phyloP scores from a whole-genome alignment of 1,140 invertebrate genomes.

The Drosophila kepulauana region DNA sequence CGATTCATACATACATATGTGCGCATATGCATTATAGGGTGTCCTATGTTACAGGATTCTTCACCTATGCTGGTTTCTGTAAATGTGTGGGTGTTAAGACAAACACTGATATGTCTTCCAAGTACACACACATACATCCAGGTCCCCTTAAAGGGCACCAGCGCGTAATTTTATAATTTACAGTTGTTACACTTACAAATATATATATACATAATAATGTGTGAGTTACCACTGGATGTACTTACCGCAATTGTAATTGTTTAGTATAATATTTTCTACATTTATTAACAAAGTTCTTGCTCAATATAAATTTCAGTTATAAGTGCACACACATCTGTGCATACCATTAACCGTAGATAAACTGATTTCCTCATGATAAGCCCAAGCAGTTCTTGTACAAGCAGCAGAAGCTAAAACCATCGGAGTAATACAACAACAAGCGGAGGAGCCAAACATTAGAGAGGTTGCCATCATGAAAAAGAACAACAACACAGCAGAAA shows the following conservation, averaged over 20 bases:
- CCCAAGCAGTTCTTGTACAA: slow-evolving; percentile 72
- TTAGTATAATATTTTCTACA: background rate
- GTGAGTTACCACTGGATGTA: background rate
- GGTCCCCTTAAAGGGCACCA: no score
- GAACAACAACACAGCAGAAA: slow-evolving; percentile 41
- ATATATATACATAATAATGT: slow-evolving; percentile 2
- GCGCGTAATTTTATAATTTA: no score
- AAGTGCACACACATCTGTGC: slow-evolving; percentile 53
- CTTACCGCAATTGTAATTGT: slow-evolving; percentile 9
- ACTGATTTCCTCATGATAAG: slow-evolving; percentile 78
- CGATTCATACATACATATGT: background rate
- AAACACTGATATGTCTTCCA: background rate
- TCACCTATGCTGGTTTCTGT: slow-evolving; percentile 15
- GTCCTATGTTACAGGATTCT: slow-evolving; percentile 3
- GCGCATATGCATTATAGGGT: background rate
- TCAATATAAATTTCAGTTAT: slow-evolving; percentile 20
- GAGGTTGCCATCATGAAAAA: slow-evolving; percentile 35
- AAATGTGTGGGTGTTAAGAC: slow-evolving; percentile 32
- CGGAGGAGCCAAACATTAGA: slow-evolving; percentile 4
- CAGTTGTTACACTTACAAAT: background rate
- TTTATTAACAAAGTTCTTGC: slow-evolving; percentile 7
- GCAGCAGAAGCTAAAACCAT: slow-evolving; percentile 51
- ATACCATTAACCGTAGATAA: slow-evolving; percentile 70
- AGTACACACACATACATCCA: background rate
- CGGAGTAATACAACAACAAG: slow-evolving; percentile 26